Evolutionary conservation across 2,113 vertebrate species (phyloP).

Genomic region (Noturus placidus): DNA sequence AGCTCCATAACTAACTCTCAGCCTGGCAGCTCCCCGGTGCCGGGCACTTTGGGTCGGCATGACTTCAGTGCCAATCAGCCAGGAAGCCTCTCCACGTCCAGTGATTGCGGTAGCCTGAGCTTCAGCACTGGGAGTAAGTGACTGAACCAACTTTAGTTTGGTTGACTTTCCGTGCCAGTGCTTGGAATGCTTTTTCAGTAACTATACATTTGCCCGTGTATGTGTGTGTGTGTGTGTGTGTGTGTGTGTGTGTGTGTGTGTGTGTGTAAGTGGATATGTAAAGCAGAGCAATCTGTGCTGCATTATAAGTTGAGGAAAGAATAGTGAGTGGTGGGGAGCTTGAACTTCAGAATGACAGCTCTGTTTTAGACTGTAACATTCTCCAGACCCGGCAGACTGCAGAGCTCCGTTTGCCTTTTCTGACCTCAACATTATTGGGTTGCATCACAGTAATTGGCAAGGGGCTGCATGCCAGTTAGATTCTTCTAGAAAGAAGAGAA

Average conservation of each 20-base stretch:
- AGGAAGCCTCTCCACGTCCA: slow-evolving; percentile 40
- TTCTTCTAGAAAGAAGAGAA: slow-evolving; percentile 56
- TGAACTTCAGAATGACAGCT: slow-evolving; percentile 70
- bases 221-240: slow-evolving; percentile 21
- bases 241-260: slow-evolving; percentile 29
- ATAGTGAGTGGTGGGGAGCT: slow-evolving; percentile 56
- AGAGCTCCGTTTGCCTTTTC: slow-evolving; percentile 61
- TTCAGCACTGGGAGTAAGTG: slow-evolving; percentile 59
- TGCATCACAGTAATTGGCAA: slow-evolving; percentile 64
- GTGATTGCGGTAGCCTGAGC: slow-evolving; percentile 47
- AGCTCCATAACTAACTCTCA: slow-evolving; percentile 69
- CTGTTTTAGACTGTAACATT: slow-evolving; percentile 65
- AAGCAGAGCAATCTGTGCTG: slow-evolving; percentile 61
- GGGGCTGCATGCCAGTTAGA: slow-evolving; percentile 46
- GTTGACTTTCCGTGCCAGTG: background rate
- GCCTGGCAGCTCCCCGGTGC: slow-evolving; percentile 63
- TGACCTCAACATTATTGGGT: slow-evolving; percentile 68
- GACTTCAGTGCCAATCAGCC: slow-evolving; percentile 9
- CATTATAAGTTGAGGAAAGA: slow-evolving; percentile 58
- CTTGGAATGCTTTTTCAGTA: slow-evolving; percentile 6
- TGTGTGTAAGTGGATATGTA: slow-evolving; percentile 42
- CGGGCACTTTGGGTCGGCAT: slow-evolving; percentile 35
- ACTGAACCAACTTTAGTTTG: background rate
- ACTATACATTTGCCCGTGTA: background rate
- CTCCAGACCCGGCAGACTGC: slow-evolving; percentile 66